These are phyloP conservation scores for Limnephilus lunatus DNA, from an alignment of 2,888 invertebrate species.

Conservation along the genomic window DNA sequence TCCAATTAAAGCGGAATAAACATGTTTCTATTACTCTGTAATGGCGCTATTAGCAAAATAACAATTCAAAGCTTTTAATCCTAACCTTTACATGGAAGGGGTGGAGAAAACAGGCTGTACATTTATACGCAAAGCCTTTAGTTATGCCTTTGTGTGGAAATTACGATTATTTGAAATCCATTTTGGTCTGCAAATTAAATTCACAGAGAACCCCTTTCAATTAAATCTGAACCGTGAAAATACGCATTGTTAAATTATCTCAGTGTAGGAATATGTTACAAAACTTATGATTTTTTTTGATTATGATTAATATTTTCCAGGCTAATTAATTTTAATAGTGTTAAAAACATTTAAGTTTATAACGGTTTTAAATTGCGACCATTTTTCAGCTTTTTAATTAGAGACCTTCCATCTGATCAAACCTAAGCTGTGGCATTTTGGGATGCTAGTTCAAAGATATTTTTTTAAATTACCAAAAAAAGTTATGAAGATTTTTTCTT, in stretches of 20 bases:
- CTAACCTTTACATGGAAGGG: neutral
- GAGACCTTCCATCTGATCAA: too few relatives aligned
- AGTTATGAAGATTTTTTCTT: too few relatives aligned
- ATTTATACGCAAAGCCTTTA: neutral
- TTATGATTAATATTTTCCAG: too few relatives aligned
- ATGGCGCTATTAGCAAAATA: neutral
- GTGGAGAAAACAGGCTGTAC: conserved; percentile 2
- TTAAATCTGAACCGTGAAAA: neutral
- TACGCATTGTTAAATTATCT: neutral
- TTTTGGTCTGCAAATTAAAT: neutral
- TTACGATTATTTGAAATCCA: neutral
- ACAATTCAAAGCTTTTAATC: conserved; percentile 2
- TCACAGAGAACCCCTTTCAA: neutral
- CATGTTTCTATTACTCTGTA: neutral
- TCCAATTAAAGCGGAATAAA: neutral
- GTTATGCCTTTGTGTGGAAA: neutral
- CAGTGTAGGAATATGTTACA: neutral
- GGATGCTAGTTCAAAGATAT: too few relatives aligned
- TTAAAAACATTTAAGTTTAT: too few relatives aligned
- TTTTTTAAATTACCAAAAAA: too few relatives aligned
- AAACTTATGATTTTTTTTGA: neutral
- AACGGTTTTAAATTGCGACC: too few relatives aligned
- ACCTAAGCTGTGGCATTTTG: too few relatives aligned
- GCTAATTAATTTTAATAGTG: too few relatives aligned
- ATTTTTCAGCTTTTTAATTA: too few relatives aligned